phyloP scores from a whole-genome alignment of 2,797 vertebrate species.

The Thripadectes ignobilis region DNA sequence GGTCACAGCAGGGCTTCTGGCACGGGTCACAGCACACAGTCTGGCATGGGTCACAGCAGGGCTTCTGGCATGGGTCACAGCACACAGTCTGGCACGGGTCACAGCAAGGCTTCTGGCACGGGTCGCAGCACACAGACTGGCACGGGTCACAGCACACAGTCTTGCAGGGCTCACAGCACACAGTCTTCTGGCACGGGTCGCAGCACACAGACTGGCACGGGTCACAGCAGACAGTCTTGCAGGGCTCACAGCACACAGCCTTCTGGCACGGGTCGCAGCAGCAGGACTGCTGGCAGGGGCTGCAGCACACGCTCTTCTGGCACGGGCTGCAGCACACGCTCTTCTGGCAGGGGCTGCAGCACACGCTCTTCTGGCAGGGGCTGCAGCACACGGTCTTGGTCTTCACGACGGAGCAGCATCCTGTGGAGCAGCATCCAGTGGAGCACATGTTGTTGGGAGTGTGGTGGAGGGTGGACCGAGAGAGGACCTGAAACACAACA shows the following conservation, averaged over 20 bases:
- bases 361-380: not conserved
- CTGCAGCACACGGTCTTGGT: slow-evolving; percentile 37
- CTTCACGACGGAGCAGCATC: slow-evolving; percentile 37
- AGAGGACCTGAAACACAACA: not conserved
- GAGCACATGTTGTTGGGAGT: slow-evolving; percentile 18
- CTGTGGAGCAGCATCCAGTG: not conserved
- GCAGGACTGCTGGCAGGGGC: not conserved
- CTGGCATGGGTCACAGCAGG: not conserved
- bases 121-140: not conserved
- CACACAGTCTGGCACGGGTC: not conserved
- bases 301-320: not conserved
- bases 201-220: not conserved
- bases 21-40: not conserved
- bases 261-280: not conserved
- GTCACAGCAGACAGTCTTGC: not conserved
- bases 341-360: not conserved
- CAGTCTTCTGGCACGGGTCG: not conserved
- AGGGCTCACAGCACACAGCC: not conserved
- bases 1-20: not conserved
- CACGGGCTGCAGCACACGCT: not conserved
- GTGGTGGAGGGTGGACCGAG: not conserved
- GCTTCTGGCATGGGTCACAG: not conserved
- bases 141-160: not conserved
- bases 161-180: not conserved
- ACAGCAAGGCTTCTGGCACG: not conserved